Percentiles rank a stretch among this genome's conserved stretches.
Evolutionary conservation across 92 coral and sea anemone genomes (phyloP).

Genomic region (Siderastrea siderea): DNA sequence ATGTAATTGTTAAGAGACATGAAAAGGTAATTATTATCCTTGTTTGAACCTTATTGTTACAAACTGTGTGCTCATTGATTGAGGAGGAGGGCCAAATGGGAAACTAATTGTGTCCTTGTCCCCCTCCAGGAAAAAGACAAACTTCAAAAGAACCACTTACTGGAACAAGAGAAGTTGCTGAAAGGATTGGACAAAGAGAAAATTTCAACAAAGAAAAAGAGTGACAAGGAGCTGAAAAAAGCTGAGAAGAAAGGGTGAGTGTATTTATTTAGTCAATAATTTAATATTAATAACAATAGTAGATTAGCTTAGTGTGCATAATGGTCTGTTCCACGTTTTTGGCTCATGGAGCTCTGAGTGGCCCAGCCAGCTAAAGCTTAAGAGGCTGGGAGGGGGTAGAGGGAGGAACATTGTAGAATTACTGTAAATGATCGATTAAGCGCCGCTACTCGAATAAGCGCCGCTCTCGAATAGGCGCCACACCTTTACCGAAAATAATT

Average conservation of each 20-base stretch:
- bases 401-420: too few relatives aligned
- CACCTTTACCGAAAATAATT: too few relatives aligned
- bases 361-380: too few relatives aligned
- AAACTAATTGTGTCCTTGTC: not conserved
- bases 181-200: slow-evolving; percentile 91
- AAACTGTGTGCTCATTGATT: too few relatives aligned
- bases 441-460: too few relatives aligned
- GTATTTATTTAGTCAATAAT: not conserved
- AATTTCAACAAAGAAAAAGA: slow-evolving; percentile 67
- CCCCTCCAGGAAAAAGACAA: slow-evolving; percentile 88
- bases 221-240: slow-evolving; percentile 89
- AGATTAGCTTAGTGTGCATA: not conserved
- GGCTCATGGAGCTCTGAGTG: too few relatives aligned
- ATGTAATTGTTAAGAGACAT: slow-evolving; percentile 82
- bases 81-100: too few relatives aligned
- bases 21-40: slow-evolving; percentile 74
- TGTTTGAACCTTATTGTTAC: not conserved
- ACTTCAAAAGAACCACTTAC: slow-evolving; percentile 87
- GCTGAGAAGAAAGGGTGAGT: slow-evolving; percentile 93
- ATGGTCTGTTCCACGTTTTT: too few relatives aligned
- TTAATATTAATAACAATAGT: not conserved
- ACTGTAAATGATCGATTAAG: too few relatives aligned
- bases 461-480: too few relatives aligned
- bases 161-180: slow-evolving; percentile 87
- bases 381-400: too few relatives aligned